Evolutionary conservation across 2,797 vertebrate species (phyloP), one percentile per base, ranked within the genome.

Genomic region (Molossus alvarezi): DNA sequence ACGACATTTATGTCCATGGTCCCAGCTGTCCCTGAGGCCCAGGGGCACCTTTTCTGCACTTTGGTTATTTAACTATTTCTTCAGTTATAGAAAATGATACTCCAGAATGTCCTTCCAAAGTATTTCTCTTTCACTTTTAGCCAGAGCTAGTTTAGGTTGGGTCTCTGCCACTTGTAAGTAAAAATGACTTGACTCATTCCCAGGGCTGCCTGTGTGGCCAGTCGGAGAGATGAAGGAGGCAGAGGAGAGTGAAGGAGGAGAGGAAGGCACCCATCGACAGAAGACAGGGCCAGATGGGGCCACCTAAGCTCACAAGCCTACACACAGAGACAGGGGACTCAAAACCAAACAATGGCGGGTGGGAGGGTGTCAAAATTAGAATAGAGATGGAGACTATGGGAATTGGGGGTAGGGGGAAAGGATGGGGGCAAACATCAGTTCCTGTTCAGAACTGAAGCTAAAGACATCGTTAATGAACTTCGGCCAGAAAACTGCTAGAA

Each of bases 121-220:
- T 73, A 67, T 55, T 85, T 92, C 41, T 89, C 9, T 25, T 65
- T 91, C 13, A 72, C 75, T 86, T 88, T 85, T 73, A n/a, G 20
- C 25, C 25, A 91, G 89, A 91, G 53, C 1, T 73, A 76, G 23
- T 62, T 45, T 55, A 88, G 92, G 14, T 41, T 91, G 79, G 8
- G 0, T 82, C 77, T 81, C 69, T 95, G 25, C 53, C 6, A 0
- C 65, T 88, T 69, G 27, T 11, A 62, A 18, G 14, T 62, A 25
- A 84, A 41, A 93, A 25, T 79, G 83, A 53, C 29, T 75, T 64
- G 57, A 62, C 15, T 91, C 48, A 91, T 55, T 73, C 29, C 62
- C 15, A 84, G 57, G 60, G 53, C 57, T 93, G 21, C 53, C 27
- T 55, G 8, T 33, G 64, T 69, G 57, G 14, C 80, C 53, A 86